Evolutionary conservation across 2,797 vertebrate genomes (phyloP).

Genomic region (Hypotaenidia philippensis): DNA sequence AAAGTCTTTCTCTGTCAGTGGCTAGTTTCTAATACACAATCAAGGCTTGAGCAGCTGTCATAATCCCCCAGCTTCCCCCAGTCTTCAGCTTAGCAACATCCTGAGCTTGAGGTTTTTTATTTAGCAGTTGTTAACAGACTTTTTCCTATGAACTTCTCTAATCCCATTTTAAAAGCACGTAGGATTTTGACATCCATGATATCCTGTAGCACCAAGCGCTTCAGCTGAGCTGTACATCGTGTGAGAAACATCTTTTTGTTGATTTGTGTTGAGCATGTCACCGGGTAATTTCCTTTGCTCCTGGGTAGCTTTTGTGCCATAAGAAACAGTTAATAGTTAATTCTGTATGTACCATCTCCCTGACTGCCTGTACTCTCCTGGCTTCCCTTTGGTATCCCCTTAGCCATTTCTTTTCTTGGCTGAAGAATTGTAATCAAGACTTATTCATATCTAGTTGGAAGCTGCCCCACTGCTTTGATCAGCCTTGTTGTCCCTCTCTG

Average conservation of each 20-base stretch:
- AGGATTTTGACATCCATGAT: background rate
- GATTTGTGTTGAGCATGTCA: background rate
- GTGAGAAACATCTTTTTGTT: background rate
- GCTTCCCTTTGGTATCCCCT: background rate
- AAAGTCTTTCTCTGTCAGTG: background rate
- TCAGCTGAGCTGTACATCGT: background rate
- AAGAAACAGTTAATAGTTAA: background rate
- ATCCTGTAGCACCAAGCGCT: background rate
- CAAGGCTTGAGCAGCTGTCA: background rate
- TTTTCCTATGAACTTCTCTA: background rate
- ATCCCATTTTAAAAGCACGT: background rate
- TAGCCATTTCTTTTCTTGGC: background rate
- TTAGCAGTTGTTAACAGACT: background rate
- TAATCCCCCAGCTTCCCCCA: background rate
- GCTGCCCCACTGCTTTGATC: background rate
- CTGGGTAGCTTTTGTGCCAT: background rate
- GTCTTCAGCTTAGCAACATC: background rate
- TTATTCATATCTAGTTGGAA: background rate
- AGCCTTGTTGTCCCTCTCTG: background rate
- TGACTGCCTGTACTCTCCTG: background rate
- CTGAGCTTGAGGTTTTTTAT: background rate
- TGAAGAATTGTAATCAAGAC: background rate
- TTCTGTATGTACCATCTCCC: background rate
- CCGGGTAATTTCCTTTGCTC: background rate
- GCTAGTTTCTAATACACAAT: background rate